A percentile compares a stretch with the other conserved stretches of the same genome.
These are phyloP conservation scores for Pangasius djambal DNA, from an alignment of 2,797 vertebrate species.

Conservation along the genomic window DNA sequence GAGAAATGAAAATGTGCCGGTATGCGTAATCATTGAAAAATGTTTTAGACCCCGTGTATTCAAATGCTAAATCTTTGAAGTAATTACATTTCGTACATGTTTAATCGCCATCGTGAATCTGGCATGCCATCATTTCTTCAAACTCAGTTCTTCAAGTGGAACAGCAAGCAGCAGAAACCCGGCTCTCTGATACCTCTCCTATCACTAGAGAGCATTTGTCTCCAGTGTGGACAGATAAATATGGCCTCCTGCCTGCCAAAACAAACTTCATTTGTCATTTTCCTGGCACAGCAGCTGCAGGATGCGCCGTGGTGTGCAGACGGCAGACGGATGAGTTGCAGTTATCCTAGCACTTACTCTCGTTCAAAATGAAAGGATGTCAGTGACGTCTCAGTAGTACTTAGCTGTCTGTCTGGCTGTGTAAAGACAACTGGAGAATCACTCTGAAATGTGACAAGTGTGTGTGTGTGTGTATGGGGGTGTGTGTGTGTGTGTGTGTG, in stretches of 20 bases:
- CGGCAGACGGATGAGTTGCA: conserved; percentile 35
- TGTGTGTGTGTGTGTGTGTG: conserved; percentile 3
- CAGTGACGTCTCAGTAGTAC: conserved; percentile 40
- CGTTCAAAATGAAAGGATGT: conserved; percentile 42
- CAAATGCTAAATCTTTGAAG: neutral
- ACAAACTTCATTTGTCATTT: conserved; percentile 58
- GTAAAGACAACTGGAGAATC: conserved; percentile 44
- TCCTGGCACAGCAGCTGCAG: conserved; percentile 50
- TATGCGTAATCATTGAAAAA: neutral
- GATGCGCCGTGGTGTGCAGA: conserved; percentile 15
- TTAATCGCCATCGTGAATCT: neutral
- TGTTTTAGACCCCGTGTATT: neutral
- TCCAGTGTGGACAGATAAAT: conserved; percentile 37
- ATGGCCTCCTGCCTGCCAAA: conserved; percentile 50
- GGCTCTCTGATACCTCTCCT: neutral
- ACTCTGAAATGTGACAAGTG: conserved; percentile 21
- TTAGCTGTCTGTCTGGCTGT: conserved; percentile 52
- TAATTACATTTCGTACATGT: neutral
- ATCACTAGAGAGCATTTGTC: conserved; percentile 35
- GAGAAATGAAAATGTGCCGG: neutral
- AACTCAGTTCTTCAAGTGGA: neutral
- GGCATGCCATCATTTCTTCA: neutral
- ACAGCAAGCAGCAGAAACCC: neutral
- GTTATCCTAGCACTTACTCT: conserved; percentile 34
- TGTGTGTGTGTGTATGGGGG: neutral